phyloP scores from a whole-genome alignment of 1,140 invertebrate genomes.

The Cherax destructor region DNA sequence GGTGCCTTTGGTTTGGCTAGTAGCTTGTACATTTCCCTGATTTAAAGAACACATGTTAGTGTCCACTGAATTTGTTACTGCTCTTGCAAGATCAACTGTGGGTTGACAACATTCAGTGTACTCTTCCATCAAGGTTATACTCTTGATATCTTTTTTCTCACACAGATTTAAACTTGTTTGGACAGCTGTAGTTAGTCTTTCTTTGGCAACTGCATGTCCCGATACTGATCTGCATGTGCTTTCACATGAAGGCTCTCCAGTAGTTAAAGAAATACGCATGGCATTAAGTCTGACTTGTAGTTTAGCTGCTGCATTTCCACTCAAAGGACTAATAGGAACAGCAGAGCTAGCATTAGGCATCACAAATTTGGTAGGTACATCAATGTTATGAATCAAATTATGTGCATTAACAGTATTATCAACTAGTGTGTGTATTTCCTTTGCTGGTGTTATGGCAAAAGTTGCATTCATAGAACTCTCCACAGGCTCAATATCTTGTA shows the following conservation, averaged over 20 bases:
- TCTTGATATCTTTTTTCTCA: neutral
- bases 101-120: neutral
- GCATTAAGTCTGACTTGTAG: neutral
- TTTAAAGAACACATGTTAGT: neutral
- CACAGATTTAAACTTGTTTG: neutral
- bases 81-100: neutral
- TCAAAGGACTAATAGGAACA: neutral
- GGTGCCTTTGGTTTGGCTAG: neutral
- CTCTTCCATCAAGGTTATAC: neutral
- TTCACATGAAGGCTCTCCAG: too few relatives aligned
- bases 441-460: constrained; percentile 27
- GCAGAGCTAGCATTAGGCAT: neutral
- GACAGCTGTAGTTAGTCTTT: neutral
- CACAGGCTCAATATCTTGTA: constrained; percentile 29
- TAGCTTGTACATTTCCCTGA: neutral
- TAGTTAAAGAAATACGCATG: too few relatives aligned
- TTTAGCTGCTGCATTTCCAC: neutral
- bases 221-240: too few relatives aligned
- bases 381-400: neutral
- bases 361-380: neutral
- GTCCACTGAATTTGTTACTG: neutral
- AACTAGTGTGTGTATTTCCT: neutral
- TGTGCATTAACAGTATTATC: neutral
- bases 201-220: neutral
- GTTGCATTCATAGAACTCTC: constrained; percentile 30